Evolutionary conservation across 2,113 vertebrate species (phyloP).

Genomic region (Dendrocopos noguchii): DNA sequence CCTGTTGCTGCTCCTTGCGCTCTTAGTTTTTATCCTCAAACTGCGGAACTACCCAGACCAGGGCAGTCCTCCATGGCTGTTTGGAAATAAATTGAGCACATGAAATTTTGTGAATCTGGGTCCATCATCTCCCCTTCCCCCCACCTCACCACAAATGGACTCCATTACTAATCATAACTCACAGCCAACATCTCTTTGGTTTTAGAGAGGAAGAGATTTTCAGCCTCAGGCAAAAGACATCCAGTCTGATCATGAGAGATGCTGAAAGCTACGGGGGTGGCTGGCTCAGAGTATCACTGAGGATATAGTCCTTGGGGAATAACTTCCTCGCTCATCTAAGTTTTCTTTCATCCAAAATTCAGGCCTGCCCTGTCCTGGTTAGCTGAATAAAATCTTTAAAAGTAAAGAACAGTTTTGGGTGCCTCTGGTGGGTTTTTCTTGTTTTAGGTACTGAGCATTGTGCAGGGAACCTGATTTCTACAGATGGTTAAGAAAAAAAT

Average conservation of each 20-base stretch:
- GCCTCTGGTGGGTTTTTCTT: background rate
- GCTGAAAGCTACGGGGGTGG: slow-evolving; percentile 65
- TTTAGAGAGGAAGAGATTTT: slow-evolving; percentile 69
- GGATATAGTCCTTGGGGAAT: slow-evolving; percentile 47
- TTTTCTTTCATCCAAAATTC: slow-evolving; percentile 68
- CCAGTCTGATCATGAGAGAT: slow-evolving; percentile 71
- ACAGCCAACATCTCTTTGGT: slow-evolving; percentile 67
- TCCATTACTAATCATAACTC: slow-evolving; percentile 71
- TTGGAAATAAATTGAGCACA: background rate
- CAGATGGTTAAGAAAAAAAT: background rate
- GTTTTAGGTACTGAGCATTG: background rate
- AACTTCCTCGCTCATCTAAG: slow-evolving; percentile 56
- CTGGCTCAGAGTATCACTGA: slow-evolving; percentile 59
- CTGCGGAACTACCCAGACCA: background rate
- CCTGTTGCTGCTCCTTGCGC: background rate
- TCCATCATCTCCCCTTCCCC: slow-evolving; percentile 51
- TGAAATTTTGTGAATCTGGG: slow-evolving; percentile 48
- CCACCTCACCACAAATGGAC: slow-evolving; percentile 55
- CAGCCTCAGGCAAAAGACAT: slow-evolving; percentile 69
- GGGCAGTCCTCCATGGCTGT: background rate
- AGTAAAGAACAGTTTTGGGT: slow-evolving; percentile 17
- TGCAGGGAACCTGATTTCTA: background rate
- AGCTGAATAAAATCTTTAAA: slow-evolving; percentile 44
- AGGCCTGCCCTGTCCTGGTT: slow-evolving; percentile 42
- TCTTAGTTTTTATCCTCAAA: background rate